phyloP scores from a whole-genome alignment of 2,113 vertebrate genomes.

The Vicugna pacos region DNA sequence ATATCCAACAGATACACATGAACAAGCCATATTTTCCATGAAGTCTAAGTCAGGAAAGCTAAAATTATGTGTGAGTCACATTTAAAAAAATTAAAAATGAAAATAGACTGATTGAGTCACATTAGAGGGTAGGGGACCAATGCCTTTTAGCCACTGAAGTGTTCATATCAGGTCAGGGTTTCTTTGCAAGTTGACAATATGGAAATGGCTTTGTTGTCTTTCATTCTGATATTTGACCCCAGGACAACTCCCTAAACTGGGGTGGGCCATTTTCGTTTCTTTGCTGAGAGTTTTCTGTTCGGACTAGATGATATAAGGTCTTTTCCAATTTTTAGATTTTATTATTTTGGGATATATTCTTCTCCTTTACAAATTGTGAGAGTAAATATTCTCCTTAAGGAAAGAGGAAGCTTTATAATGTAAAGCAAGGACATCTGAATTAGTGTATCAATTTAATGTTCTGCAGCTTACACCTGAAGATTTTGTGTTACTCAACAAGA shows the following conservation, averaged over 20 bases:
- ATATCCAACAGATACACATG: slow-evolving; percentile 84
- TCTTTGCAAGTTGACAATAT: background rate
- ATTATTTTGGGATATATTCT: slow-evolving; percentile 50
- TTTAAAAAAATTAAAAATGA: background rate
- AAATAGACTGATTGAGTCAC: background rate
- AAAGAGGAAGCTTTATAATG: slow-evolving; percentile 52
- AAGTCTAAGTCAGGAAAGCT: background rate
- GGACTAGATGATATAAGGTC: background rate
- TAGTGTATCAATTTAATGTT: slow-evolving; percentile 57
- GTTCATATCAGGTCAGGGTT: background rate
- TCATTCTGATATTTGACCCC: background rate
- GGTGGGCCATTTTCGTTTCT: background rate
- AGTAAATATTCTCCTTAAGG: slow-evolving; percentile 59
- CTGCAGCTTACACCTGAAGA: slow-evolving; percentile 54
- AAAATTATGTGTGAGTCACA: background rate
- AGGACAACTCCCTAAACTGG: background rate
- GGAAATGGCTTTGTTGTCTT: background rate
- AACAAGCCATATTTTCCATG: background rate
- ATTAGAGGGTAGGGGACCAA: background rate
- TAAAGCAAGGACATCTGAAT: slow-evolving; percentile 27
- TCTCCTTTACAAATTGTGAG: slow-evolving; percentile 42
- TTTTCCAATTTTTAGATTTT: slow-evolving; percentile 29
- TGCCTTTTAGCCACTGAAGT: background rate
- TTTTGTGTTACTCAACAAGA: slow-evolving; percentile 70
- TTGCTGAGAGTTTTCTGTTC: slow-evolving; percentile 36